Evolutionary conservation across 2,797 vertebrate species (phyloP).

Genomic region (Lophotriccus pileatus): DNA sequence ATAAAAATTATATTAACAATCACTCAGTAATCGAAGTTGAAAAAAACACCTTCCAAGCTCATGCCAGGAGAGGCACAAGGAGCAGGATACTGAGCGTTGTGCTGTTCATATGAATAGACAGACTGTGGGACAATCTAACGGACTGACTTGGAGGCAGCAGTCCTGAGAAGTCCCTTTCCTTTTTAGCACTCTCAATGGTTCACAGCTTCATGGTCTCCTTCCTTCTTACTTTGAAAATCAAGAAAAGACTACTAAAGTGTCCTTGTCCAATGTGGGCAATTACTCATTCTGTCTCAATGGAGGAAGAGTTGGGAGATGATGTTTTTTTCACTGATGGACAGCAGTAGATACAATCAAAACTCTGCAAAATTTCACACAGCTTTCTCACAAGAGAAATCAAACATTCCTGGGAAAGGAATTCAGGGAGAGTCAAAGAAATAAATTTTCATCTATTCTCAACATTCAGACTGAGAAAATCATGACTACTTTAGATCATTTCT

Average conservation of each 20-base stretch:
- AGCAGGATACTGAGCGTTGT: neutral
- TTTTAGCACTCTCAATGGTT: neutral
- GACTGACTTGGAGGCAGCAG: neutral
- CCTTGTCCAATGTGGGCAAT: neutral
- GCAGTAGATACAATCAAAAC: neutral
- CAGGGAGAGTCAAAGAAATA: neutral
- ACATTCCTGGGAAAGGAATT: neutral
- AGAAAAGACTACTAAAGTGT: neutral
- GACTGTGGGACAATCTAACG: neutral
- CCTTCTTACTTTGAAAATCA: neutral
- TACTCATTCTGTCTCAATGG: neutral
- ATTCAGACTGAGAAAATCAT: neutral
- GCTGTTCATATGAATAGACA: neutral
- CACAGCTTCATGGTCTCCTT: neutral
- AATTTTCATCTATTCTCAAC: neutral
- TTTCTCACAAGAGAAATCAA: conserved; percentile 25
- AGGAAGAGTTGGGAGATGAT: neutral
- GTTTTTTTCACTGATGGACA: neutral
- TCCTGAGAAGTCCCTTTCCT: neutral
- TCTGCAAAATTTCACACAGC: neutral
- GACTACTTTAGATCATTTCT: neutral
- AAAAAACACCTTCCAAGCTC: neutral
- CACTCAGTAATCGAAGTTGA: neutral
- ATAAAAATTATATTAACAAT: neutral
- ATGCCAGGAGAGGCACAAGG: neutral